A percentile compares a stretch with the other conserved stretches of the same genome.
Evolutionary conservation across 1,140 invertebrate species (phyloP).

Genomic region (Chionoecetes opilio): DNA sequence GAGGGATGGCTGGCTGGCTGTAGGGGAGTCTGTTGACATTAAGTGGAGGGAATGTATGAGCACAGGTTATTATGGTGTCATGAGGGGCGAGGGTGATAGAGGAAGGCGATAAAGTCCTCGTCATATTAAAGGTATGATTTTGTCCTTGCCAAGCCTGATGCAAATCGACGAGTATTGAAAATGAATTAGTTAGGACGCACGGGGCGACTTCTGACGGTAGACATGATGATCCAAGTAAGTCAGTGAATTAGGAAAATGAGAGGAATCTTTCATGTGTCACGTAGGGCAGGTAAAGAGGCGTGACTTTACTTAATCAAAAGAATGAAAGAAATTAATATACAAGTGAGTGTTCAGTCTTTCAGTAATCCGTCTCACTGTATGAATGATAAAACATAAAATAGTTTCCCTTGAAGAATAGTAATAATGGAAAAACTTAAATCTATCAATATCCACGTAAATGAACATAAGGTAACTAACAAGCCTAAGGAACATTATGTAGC

Average conservation of each 20-base stretch:
- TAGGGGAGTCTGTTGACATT: not conserved
- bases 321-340: not conserved
- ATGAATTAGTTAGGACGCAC: not conserved
- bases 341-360: not conserved
- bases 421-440: no score
- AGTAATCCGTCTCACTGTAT: not conserved
- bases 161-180: not conserved
- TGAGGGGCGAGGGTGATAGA: not conserved
- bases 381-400: no score
- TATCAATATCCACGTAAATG: no score
- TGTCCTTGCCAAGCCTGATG: not conserved
- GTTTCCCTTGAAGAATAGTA: no score
- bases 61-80: not conserved
- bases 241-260: not conserved
- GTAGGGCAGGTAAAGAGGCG: not conserved
- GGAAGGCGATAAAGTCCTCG: not conserved
- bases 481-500: no score
- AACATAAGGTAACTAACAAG: no score
- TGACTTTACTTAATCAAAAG: not conserved
- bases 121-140: constrained; percentile 4
- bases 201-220: not conserved
- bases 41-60: not conserved
- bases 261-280: not conserved
- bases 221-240: not conserved
- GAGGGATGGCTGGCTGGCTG: not conserved